phyloP scores from a whole-genome alignment of 2,113 vertebrate species.

The Pluvialis apricaria region DNA sequence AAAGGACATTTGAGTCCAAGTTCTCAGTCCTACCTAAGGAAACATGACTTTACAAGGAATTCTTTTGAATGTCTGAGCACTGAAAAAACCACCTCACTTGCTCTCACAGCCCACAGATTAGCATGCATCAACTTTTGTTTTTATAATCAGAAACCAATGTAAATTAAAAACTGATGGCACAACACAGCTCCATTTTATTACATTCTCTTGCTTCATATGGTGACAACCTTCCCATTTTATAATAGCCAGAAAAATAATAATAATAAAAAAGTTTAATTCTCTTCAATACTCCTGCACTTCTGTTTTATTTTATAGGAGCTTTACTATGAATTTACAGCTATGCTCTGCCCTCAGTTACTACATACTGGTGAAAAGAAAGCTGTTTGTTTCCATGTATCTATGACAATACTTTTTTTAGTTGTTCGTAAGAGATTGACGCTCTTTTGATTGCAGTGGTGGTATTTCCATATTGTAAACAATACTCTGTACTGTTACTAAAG shows the following conservation, averaged over 20 bases:
- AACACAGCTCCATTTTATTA: background rate
- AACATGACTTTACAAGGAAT: background rate
- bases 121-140: background rate
- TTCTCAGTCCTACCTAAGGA: background rate
- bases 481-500: constrained; percentile 73
- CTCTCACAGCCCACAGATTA: background rate
- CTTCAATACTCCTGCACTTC: background rate
- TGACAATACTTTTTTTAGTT: constrained; percentile 9
- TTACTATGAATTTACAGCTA: constrained; percentile 20
- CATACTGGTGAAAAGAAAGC: constrained; percentile 63
- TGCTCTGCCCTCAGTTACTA: constrained; percentile 38
- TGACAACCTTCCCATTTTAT: background rate
- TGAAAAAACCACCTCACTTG: background rate
- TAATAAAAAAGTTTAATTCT: background rate
- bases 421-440: constrained; percentile 29
- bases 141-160: background rate
- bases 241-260: background rate
- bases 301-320: constrained; percentile 12
- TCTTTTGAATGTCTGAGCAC: background rate
- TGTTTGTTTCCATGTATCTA: constrained; percentile 32
- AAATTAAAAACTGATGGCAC: background rate
- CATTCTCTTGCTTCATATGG: background rate
- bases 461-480: constrained; percentile 67
- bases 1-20: background rate
- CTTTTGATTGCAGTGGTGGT: constrained; percentile 61